Conservation (phyloP, 2,113 vertebrate genomes). For the Lepisosteus osseus region DNA sequence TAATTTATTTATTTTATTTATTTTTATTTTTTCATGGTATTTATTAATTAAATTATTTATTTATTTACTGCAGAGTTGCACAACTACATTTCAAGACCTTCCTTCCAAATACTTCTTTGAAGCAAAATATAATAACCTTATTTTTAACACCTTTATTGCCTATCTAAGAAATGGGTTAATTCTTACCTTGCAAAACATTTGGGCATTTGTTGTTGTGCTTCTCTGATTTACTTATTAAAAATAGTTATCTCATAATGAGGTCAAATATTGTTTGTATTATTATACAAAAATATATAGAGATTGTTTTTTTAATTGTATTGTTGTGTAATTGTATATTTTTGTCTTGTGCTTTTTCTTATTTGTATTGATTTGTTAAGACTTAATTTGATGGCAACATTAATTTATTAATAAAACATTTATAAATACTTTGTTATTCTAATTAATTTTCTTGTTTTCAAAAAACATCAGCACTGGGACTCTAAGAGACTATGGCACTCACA, state of each 20-base stretch:
- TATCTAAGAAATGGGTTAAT: too few species aligned
- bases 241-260: conserved; percentile 17
- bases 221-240: conserved; percentile 1
- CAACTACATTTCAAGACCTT: not conserved
- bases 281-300: conserved; percentile 1
- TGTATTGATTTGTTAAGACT: too few species aligned
- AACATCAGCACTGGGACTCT: not conserved
- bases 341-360: not conserved
- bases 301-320: too few species aligned
- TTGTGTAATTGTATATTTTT: not conserved
- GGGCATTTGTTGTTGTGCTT: not conserved
- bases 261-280: conserved; percentile 17
- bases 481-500: too few species aligned
- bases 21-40: not conserved
- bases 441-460: not conserved
- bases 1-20: not conserved
- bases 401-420: conserved; percentile 9
- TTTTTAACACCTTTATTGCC: too few species aligned
- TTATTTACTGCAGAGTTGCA: not conserved
- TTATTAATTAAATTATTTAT: not conserved
- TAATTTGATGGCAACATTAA: not conserved
- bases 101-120: too few species aligned
- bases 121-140: too few species aligned
- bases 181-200: too few species aligned
- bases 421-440: not conserved